Base-by-base conservation (phyloP, 2,797 vertebrate species). In the Eulemur rubriventer region DNA sequence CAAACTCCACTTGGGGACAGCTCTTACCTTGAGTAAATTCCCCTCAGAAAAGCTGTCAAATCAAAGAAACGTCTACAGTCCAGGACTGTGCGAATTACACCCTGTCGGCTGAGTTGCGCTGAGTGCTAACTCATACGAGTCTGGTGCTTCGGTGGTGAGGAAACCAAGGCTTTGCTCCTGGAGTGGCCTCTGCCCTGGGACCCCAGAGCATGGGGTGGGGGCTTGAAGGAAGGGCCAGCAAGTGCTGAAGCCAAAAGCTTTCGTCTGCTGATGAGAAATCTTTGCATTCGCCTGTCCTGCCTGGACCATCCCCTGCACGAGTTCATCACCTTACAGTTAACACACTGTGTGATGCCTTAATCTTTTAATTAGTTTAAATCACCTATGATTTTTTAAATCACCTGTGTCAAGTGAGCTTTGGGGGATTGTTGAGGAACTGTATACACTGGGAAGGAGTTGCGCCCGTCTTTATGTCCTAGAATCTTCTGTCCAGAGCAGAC, bases 181-280 rank as follows among this genome's bases (percentile, higher is more conserved):
- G n/a, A 38, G 57, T 7, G 5, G 30, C 88, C 46, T 70, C 72
- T 61, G n/a, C 46, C 20, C 3, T 38, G 6, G 35, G 38, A 26
- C 0, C 8, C 0, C n/a, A 30, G 12, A 24, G 38, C 30, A 4
- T 0, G 8, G 1, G 2, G 33, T 48, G 0, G 0, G 11, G 9
- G 20, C 50, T 26, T 48, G 35, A 26, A 57, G 33, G 76, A 35
- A 48, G 9, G 73, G 46, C 41, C 35, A 46, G 72, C 2, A 7
- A 24, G 38, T 61, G 55, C 57, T 80, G 5, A 16, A 41, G 35
- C 78, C 17, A 6, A 1, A 46, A 33, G 16, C 9, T 48, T 10
- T 50, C 43, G 3, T 12, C 72, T 20, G 72, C 4, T 33, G 2
- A 17, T 43, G 26, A 22, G 55, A 81, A 61, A 5, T n/a, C 43